A percentile compares a stretch with the other conserved stretches of the same genome.
These are phyloP conservation scores for Sebastolobus alascanus DNA, from an alignment of 2,797 vertebrate species.

Conservation along the genomic window DNA sequence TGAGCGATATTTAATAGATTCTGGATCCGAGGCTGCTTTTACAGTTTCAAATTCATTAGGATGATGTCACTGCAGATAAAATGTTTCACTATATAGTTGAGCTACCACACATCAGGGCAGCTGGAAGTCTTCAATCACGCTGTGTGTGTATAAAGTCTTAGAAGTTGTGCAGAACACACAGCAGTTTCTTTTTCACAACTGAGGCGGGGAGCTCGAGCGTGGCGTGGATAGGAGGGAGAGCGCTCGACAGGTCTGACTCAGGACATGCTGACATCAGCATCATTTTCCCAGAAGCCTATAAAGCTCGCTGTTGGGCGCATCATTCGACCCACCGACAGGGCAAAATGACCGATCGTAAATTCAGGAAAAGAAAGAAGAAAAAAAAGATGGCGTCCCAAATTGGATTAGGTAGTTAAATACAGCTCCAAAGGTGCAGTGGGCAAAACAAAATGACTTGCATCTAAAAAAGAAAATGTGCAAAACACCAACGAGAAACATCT, in stretches of 20 bases:
- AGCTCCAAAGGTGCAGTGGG: neutral
- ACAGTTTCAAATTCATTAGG: constrained; percentile 27
- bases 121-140: constrained; percentile 11
- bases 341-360: constrained; percentile 56
- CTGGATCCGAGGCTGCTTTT: neutral
- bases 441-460: neutral
- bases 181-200: constrained; percentile 19
- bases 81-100: constrained; percentile 16
- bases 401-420: constrained; percentile 20
- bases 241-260: constrained; percentile 74
- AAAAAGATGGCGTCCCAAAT: neutral
- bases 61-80: constrained; percentile 28
- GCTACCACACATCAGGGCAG: constrained; percentile 18
- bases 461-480: neutral
- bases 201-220: constrained; percentile 33
- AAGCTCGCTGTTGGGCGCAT: constrained; percentile 66
- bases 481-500: no score
- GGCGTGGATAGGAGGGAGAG: constrained; percentile 29
- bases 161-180: constrained; percentile 25
- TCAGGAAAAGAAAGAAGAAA: neutral
- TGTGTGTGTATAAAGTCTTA: neutral
- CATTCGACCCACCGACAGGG: constrained; percentile 49
- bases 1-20: constrained; percentile 17
- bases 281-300: constrained; percentile 76
- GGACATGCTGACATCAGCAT: constrained; percentile 80